phyloP scores from a whole-genome alignment of 2,113 vertebrate species.

The Polypterus bichir region DNA sequence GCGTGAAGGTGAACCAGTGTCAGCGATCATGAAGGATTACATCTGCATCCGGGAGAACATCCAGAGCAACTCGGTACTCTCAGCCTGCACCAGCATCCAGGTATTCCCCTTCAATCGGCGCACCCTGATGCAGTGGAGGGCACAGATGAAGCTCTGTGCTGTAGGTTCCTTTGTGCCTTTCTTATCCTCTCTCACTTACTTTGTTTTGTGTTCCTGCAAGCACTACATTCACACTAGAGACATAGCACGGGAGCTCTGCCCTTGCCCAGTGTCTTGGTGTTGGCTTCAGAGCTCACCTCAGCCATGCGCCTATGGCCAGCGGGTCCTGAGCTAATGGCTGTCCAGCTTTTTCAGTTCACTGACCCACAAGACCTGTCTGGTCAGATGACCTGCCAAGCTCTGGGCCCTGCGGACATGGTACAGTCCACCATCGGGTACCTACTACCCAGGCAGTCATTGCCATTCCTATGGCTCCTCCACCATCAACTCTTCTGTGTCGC shows the following conservation, averaged over 20 bases:
- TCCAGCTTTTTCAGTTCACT: neutral
- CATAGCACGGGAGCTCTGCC: neutral
- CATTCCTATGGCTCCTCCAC: neutral
- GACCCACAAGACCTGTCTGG: neutral
- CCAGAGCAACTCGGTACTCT: neutral
- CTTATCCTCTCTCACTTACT: neutral
- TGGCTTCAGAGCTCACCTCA: neutral
- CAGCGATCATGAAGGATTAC: constrained; percentile 5
- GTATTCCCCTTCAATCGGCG: constrained; percentile 7
- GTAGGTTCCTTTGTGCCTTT: constrained; percentile 1
- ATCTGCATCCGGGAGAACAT: constrained; percentile 6
- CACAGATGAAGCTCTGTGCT: neutral
- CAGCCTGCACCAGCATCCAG: constrained; percentile 4
- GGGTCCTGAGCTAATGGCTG: neutral
- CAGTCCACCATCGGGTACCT: too few species aligned
- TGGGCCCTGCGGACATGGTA: neutral
- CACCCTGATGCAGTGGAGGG: constrained; percentile 8
- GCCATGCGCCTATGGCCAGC: neutral
- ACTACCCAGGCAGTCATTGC: neutral
- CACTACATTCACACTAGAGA: neutral
- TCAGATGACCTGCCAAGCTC: neutral
- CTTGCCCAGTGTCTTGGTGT: neutral
- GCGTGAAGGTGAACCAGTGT: constrained; percentile 6
- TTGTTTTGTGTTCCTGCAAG: neutral
- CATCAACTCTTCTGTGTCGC: neutral